Base-by-base conservation (phyloP, 1,140 invertebrate genomes). In the Globodera ellingtonae region DNA sequence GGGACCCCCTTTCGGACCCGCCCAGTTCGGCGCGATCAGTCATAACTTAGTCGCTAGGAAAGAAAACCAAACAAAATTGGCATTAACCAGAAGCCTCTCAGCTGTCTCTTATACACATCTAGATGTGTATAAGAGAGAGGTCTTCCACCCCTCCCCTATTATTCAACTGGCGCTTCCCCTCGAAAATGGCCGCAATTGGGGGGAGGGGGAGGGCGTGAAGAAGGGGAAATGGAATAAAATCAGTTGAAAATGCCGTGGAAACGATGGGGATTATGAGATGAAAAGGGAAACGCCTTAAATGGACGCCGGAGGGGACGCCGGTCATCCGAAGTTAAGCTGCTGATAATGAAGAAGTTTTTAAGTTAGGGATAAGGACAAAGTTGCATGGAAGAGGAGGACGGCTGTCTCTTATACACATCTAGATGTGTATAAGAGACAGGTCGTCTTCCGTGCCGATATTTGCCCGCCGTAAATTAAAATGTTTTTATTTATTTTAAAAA, bases 151-250 rank as follows among this genome's bases (percentile, higher is more conserved):
- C 56, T 15, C 56, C 56, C 10, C 15, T 1, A 62, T 62, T 62
- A 13, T 62, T 62, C 67, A 47, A 47, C 24, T 70, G 67, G 35
- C 67, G 67, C 67, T 13, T 10, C 67, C 46, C 67, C 67, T 47
- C 67, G 67, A 70, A 70, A 70, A 70, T 70, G 67, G 67, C 67
- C 67, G 24, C 67, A 70, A 70, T 70, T 70, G 67, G 24, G 67
- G 67, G 35, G 35, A 70, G 35, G n/a, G 35, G 35, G 46, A 21
- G 6, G 35, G 67, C 8, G 35, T 15, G 67, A 24, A 21, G 67
- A 70, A 6, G 67, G 35, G 46, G 35, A 70, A 70, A 47, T 6
- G 35, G 35, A 70, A 70, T 13, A 44, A 9, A 70, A 70, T 44
- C 35, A 70, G 46, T 24, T 24, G 24, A 24, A 24, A 24, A 24